These are phyloP conservation scores for Eupeodes luniger DNA, from an alignment of 2,888 invertebrate species.

Conservation along the genomic window DNA sequence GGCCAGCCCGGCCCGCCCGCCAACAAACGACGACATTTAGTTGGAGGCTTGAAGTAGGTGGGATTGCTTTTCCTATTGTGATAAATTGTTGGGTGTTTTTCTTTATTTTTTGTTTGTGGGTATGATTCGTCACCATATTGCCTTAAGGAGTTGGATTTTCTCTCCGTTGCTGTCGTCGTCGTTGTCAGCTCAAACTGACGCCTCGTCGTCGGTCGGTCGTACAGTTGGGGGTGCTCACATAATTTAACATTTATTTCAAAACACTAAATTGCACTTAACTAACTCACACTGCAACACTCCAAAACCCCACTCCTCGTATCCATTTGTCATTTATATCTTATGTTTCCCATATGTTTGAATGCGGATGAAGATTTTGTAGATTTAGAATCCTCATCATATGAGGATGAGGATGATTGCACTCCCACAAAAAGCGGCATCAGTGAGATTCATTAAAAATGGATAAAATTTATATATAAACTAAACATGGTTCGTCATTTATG, in stretches of 20 bases:
- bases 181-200: neutral
- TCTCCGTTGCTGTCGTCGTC: neutral
- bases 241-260: slow-evolving; percentile 39
- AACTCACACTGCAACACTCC: neutral
- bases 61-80: neutral
- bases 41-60: slow-evolving; percentile 14
- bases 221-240: slow-evolving; percentile 23
- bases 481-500: slow-evolving; percentile 27
- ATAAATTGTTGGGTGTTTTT: neutral
- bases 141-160: slow-evolving; percentile 16
- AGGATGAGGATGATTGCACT: neutral
- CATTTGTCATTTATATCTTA: slow-evolving; percentile 32
- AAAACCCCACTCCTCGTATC: neutral
- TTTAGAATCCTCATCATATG: too few species aligned
- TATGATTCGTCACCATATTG: neutral
- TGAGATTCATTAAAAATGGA: slow-evolving; percentile 36
- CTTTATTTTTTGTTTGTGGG: neutral
- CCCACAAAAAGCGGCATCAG: slow-evolving; percentile 13
- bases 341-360: slow-evolving; percentile 6
- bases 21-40: slow-evolving; percentile 14
- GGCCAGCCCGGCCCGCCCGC: too few species aligned
- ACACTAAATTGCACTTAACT: slow-evolving; percentile 49
- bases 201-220: too few species aligned
- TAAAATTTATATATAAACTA: neutral
- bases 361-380: too few species aligned